Conservation (phyloP, 2,888 invertebrate species). For the Hyposoter didymator region DNA sequence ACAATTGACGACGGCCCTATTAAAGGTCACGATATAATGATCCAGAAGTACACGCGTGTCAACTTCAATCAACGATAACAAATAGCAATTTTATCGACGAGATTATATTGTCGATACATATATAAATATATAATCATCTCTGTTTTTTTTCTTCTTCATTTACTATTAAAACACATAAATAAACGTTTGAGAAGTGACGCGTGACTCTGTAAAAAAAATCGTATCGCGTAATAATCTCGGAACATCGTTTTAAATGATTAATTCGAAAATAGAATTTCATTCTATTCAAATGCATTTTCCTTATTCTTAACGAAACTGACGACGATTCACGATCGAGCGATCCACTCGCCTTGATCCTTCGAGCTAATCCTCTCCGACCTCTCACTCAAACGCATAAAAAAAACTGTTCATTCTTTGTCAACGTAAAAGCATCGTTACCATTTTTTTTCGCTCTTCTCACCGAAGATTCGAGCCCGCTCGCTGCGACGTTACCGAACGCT, state of each 20-base stretch:
- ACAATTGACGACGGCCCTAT: conserved; percentile 37
- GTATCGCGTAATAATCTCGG: conserved; percentile 30
- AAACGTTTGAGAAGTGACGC: conserved; percentile 53
- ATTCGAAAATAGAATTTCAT: conserved; percentile 12
- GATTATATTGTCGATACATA: conserved; percentile 23
- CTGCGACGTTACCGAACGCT: conserved; percentile 36
- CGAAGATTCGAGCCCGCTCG: conserved; percentile 16
- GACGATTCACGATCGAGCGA: conserved; percentile 39
- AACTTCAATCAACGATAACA: conserved; percentile 36
- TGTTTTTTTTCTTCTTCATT: conserved; percentile 9
- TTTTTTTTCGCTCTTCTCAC: conserved; percentile 1
- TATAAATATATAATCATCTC: conserved; percentile 11
- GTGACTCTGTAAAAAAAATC: conserved; percentile 56
- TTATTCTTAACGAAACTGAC: conserved; percentile 29
- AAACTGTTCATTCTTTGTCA: conserved; percentile 63
- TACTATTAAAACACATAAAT: conserved; percentile 55
- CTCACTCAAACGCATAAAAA: conserved; percentile 60
- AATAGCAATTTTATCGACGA: conserved; percentile 52
- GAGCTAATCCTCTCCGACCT: conserved; percentile 4
- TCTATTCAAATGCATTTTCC: not conserved
- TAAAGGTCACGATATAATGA: conserved; percentile 8
- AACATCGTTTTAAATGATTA: conserved; percentile 20
- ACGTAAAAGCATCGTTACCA: conserved; percentile 58
- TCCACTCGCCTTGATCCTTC: conserved; percentile 31
- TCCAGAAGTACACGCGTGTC: conserved; percentile 51